Evolutionary conservation across 2,113 vertebrate species (phyloP), one percentile per base, ranked within the genome.

Genomic region (Mus musculus): DNA sequence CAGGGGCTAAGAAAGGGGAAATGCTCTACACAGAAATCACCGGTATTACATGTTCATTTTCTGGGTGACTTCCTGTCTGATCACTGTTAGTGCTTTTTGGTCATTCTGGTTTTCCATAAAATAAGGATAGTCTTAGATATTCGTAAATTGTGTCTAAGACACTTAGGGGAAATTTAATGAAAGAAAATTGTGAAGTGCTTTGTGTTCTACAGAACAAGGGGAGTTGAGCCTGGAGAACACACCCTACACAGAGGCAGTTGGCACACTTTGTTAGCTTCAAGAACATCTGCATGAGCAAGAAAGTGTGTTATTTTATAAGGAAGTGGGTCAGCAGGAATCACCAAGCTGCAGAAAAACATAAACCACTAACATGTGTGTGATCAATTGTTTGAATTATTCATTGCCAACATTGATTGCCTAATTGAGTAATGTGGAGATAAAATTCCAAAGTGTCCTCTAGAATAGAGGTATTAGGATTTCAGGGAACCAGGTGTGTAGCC

Each of bases 251-350:
- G 89, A 3, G 1, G 91, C 94, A 96, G 90, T 93, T 89, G 97
- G 81, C 72, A 97, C 61, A 82, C 77, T 96, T 88, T 84, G 63
- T 97, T 86, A 96, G 80, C 92, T 89, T 95, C 92, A 93, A n/a
- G 67, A 89, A 90, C 77, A 81, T 88, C 76, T 88, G 56, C 63
- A 90, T 13, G 71, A 59, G 56, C 90, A 96, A 71, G 42, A 88
- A 90, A 78, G 67, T 85, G 56, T 80, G 78, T 61, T 36, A 36
- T 91, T 97, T 97, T 85, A 75, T 95, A 91, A 96, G 77, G 75
- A 97, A 97, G 78, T 96, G 95, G 95, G 96, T 98, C 95, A 98
- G 86, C 77, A 91, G 86, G 90, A 97, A 96, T 84, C 17, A 73
- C 36, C 54, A 91, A 88, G 67, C 59, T 76, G 42, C 5, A 16